phyloP scores from a whole-genome alignment of 2,888 invertebrate genomes.

The Helicoverpa assulta region DNA sequence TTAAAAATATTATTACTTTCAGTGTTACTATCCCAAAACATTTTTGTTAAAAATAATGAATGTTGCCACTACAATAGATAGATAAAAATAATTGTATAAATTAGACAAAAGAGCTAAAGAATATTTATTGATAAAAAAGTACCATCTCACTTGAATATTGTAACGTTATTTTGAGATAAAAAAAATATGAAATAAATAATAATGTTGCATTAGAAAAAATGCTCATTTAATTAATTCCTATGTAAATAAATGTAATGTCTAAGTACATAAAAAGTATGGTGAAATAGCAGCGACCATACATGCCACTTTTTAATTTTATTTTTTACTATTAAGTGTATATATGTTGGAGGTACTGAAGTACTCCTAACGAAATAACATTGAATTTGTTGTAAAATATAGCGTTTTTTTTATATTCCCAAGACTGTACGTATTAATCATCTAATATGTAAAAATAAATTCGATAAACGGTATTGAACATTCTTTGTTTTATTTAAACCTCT shows the following conservation, averaged over 20 bases:
- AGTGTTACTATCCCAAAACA: conserved; percentile 46
- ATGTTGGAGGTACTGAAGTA: conserved; percentile 65
- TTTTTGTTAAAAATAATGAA: conserved; percentile 64
- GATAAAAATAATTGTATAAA: conserved; percentile 85
- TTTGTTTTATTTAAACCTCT: conserved; percentile 75
- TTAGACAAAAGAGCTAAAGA: conserved; percentile 71
- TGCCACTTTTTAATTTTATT: conserved; percentile 65
- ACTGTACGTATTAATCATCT: conserved; percentile 89
- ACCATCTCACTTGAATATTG: conserved; percentile 58
- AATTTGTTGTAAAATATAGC: conserved; percentile 84
- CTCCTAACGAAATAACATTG: conserved; percentile 63
- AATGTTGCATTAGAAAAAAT: conserved; percentile 58
- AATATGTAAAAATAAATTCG: conserved; percentile 87
- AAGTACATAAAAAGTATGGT: conserved; percentile 65
- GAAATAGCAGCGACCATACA: conserved; percentile 51
- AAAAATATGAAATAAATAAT: conserved; percentile 27
- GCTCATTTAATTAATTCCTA: conserved; percentile 80
- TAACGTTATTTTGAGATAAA: conserved; percentile 60
- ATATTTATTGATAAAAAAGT: conserved; percentile 64
- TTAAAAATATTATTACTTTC: conserved; percentile 39
- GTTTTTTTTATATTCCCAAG: conserved; percentile 86
- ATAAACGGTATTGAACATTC: conserved; percentile 81
- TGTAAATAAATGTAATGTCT: conserved; percentile 81
- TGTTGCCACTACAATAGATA: conserved; percentile 84
- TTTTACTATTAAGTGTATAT: conserved; percentile 71